phyloP scores from a whole-genome alignment of 2,113 vertebrate species.

The Tauraco erythrolophus region DNA sequence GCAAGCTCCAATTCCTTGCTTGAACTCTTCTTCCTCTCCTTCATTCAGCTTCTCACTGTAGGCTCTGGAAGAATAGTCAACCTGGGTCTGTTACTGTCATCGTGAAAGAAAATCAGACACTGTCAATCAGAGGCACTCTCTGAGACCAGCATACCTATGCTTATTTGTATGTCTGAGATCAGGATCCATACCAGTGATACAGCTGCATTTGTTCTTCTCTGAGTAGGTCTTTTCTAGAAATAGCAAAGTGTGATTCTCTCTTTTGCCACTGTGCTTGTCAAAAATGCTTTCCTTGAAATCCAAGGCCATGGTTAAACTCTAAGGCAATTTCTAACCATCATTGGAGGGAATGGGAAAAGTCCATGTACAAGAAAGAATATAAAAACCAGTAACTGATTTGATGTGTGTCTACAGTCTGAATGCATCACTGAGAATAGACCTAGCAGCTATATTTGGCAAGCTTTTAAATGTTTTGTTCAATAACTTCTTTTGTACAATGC shows the following conservation, averaged over 20 bases:
- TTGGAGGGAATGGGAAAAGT: neutral
- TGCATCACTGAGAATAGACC: neutral
- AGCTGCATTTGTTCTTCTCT: neutral
- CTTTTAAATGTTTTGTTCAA: neutral
- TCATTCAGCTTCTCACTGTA: neutral
- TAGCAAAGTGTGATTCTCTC: fast-evolving
- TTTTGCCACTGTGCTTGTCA: neutral
- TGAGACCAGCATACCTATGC: neutral
- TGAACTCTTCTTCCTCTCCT: neutral
- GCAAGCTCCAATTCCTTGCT: neutral
- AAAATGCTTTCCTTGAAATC: neutral
- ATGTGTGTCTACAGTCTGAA: neutral
- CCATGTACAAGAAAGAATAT: neutral
- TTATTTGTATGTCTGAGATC: neutral
- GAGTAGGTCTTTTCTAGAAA: neutral
- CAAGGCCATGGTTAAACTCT: neutral
- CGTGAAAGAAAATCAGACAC: neutral
- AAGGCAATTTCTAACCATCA: neutral
- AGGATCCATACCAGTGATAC: neutral
- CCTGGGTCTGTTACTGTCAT: neutral
- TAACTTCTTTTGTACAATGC: neutral
- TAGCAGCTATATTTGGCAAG: neutral
- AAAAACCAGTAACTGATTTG: neutral
- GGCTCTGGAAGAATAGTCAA: neutral
- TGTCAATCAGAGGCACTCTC: neutral